Evolutionary conservation across 2,113 vertebrate species (phyloP), one percentile per base, ranked within the genome.

Genomic region (Paralichthys olivaceus): DNA sequence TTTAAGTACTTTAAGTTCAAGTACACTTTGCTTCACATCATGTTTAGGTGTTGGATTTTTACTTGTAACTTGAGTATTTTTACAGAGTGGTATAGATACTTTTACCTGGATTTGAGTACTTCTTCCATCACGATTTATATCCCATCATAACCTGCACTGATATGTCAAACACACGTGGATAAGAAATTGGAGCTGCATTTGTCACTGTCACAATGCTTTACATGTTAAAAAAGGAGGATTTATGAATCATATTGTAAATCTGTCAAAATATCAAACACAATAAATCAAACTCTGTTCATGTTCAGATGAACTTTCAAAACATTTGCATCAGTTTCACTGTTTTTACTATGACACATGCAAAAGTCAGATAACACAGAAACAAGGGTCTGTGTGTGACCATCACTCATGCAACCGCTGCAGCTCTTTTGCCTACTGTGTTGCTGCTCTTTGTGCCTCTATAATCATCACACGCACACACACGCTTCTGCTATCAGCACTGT

Each of bases 401-500:
- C 2, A 43, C 1, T 55, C 53, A 53, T n/a, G 28, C 58, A 45
- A 60, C 22, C 12, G n/a, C 51, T 11, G 8, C 45, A 77, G 55
- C 25, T 60, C 25, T 73, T 78, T 72, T 80, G 61, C 23, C 37
- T 67, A 26, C 5, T 51, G 37, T 25, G 51, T 29, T 58, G 58
- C 40, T 55, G 28, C 47, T 58, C 79, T 80, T 69, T 72, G 54
- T 69, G 7, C 59, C 25, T 32, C 26, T 19, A 29, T 69, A 45
- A 54, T 60, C 54, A 23, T 23, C 3, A 43, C 40, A 61, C 29
- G 15, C 72, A 15, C 43, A 61, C 34, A 67, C 51, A 77, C 59
- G 78, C 76, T 19, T 71, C 74, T 83, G 88, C 76, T 90, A 86
- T 91, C 88, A 81, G 75, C 15, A 20, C 65, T 85, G 84, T 87